Evolutionary conservation across 2,888 invertebrate species (phyloP).

Genomic region (Cerastis rubricosa): DNA sequence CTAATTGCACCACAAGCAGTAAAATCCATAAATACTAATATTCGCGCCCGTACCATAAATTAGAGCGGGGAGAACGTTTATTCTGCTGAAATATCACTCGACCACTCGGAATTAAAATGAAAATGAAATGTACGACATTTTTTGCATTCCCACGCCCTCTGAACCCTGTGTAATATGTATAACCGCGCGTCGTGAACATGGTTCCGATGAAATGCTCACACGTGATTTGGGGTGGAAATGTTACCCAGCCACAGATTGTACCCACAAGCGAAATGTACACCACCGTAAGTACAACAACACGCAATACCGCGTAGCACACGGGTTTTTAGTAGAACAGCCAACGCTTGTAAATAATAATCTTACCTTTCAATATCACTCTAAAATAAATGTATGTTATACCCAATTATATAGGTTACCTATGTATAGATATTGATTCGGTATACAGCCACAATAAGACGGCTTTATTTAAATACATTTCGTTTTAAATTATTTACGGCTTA

Average conservation of each 20-base stretch:
- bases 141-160: conserved; percentile 69
- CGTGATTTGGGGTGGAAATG: conserved; percentile 80
- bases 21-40: conserved; percentile 71
- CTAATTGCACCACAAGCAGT: conserved; percentile 67
- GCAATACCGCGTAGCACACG: conserved; percentile 2
- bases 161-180: conserved; percentile 67
- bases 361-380: not conserved
- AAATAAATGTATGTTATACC: not conserved
- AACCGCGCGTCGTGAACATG: conserved; percentile 66
- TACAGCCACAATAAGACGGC: not conserved
- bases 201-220: conserved; percentile 74
- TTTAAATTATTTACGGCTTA: conserved; percentile 13
- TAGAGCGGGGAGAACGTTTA: conserved; percentile 69
- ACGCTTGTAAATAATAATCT: conserved; percentile 10
- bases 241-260: conserved; percentile 65
- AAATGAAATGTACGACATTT: conserved; percentile 67
- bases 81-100: conserved; percentile 73
- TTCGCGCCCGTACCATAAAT: conserved; percentile 68
- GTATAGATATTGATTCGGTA: not conserved
- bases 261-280: conserved; percentile 43
- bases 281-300: conserved; percentile 9
- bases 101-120: conserved; percentile 73
- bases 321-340: conserved; percentile 14
- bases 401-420: not conserved
- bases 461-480: conserved; percentile 13